Conservation (phyloP, 2,797 vertebrate genomes). For the Trematomus bernacchii region DNA sequence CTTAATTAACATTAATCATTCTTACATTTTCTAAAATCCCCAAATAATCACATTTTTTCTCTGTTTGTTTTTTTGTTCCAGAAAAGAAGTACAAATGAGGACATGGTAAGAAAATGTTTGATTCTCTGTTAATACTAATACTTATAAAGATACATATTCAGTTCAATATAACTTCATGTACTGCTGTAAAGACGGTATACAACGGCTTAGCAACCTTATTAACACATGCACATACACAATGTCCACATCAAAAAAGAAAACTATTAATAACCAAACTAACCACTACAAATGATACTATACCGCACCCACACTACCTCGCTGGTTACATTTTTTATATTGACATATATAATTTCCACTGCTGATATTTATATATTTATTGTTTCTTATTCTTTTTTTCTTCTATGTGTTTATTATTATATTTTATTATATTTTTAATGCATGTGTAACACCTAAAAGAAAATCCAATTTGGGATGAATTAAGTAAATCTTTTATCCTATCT, state of each 20-base stretch:
- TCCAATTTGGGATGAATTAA: too few species aligned
- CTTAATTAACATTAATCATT: neutral
- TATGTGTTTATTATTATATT: too few species aligned
- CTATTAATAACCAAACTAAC: neutral
- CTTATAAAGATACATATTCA: neutral
- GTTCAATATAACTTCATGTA: neutral
- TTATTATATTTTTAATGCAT: too few species aligned
- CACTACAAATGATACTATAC: too few species aligned
- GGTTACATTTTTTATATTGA: too few species aligned
- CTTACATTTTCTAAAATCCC: neutral
- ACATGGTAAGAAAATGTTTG: conserved; percentile 62
- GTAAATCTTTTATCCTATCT: too few species aligned
- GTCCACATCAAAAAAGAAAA: neutral
- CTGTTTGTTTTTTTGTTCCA: conserved; percentile 52
- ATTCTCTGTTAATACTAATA: neutral
- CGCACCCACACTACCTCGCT: too few species aligned
- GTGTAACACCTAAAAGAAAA: too few species aligned
- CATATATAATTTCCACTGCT: too few species aligned
- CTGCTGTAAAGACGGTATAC: neutral
- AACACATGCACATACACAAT: neutral
- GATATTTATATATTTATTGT: too few species aligned
- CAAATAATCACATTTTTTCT: neutral
- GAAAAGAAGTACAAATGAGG: conserved; percentile 77
- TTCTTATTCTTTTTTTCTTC: too few species aligned
- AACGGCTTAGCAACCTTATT: neutral